Evolutionary conservation across 2,888 invertebrate genomes (phyloP), one percentile per base, ranked within the genome.

Genomic region (Carcina quercana): DNA sequence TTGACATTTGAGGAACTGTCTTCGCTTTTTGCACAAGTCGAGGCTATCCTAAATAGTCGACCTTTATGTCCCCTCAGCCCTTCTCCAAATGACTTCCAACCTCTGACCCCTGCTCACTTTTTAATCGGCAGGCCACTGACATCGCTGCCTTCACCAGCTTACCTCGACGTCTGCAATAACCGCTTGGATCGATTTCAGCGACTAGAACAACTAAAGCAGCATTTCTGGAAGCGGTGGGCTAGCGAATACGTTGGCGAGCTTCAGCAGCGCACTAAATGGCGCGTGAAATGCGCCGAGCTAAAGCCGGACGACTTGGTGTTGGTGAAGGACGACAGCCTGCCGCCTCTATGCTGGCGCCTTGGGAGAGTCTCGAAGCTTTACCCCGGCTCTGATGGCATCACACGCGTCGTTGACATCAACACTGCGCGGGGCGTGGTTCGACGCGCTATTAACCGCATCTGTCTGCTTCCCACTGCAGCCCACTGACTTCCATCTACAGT

Each of bases 161-260:
- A 15, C 7, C 3, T 29, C 24, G 33, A 32, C 11, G 14, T 6
- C 7, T 19, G 28, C 13, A 14, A 4, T 1, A 20, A 26, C 12
- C n/a, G 14, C 0, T 17, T 38, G 3, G 25, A 29, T 11, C 25
- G 43, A 5, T 41, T 17, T 8, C 33, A 40, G 13, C 31, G 30
- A 1, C 28, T 45, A 1, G 33, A 41, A 19, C 36, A 37, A 11
- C 19, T 35, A 1, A 28, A 35, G 1, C 34, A 38, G 10, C 41
- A 41, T 24, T 45, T 41, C 27, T 43, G 43, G 45, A 11, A 22
- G 12, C 26, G 43, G 2, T 43, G 45, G 45, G 28, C 27, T n/a
- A 37, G 33, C 2, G 42, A 45, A 15, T 45, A 38, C 15, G 15
- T 45, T 12, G 22, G 37, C 1, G 42, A 42, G 13, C 26, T 40